These are phyloP conservation scores for Pinctada fucata DNA, from an alignment of 2,888 invertebrate genomes.

Conservation along the genomic window DNA sequence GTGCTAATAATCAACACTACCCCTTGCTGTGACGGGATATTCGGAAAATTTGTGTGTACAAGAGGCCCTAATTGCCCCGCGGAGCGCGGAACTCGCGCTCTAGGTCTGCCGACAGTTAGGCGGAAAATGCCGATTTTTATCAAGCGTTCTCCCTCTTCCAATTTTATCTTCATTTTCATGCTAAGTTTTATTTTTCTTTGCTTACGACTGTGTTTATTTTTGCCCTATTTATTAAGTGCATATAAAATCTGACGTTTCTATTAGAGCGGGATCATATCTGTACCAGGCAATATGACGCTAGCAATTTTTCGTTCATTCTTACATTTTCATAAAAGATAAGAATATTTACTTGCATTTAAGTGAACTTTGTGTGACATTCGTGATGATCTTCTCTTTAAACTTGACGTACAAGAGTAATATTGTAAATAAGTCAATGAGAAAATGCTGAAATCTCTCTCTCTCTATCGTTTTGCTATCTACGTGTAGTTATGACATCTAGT, in stretches of 20 bases:
- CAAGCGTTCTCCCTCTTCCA: constrained; percentile 16
- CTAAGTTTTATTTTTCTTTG: constrained; percentile 28
- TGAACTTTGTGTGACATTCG: too few relatives aligned
- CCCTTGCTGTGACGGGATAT: constrained; percentile 33
- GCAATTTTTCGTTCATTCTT: too few relatives aligned
- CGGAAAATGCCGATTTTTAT: constrained; percentile 33
- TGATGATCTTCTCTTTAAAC: too few relatives aligned
- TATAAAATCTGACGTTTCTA: background rate
- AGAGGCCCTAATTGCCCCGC: constrained; percentile 41
- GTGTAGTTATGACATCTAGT: too few relatives aligned
- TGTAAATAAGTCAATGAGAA: too few relatives aligned
- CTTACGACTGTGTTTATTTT: constrained; percentile 33
- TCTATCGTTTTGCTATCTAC: too few relatives aligned
- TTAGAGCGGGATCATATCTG: too few relatives aligned
- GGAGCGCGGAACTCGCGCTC: constrained; percentile 29
- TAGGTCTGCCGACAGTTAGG: constrained; percentile 34
- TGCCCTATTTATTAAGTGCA: background rate
- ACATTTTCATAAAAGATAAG: too few relatives aligned
- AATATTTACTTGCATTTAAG: too few relatives aligned
- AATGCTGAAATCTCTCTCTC: too few relatives aligned
- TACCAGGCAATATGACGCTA: too few relatives aligned
- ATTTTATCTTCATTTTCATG: constrained; percentile 22
- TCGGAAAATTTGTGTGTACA: constrained; percentile 45
- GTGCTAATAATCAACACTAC: constrained; percentile 36
- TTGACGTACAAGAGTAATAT: too few relatives aligned